phyloP scores from a whole-genome alignment of 23 tunicate genomes.

The Styela clava region DNA sequence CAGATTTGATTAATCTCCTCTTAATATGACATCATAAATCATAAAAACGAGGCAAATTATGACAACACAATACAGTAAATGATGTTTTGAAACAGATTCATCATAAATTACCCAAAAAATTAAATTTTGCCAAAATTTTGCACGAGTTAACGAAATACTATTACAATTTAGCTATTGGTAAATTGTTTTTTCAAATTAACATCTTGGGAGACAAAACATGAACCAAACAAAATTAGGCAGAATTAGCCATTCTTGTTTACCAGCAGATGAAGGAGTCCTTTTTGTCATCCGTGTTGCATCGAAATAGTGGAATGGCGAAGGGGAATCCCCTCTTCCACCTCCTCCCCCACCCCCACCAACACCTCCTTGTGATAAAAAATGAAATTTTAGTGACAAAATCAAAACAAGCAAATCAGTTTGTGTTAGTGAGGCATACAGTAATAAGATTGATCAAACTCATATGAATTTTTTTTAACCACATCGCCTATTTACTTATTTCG shows the following conservation, averaged over 20 bases:
- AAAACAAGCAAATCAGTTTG: conserved; percentile 1
- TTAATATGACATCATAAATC: background rate
- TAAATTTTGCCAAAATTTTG: background rate
- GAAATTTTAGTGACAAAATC: background rate
- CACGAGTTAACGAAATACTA: background rate
- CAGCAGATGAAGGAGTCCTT: conserved; percentile 33
- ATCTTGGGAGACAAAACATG: too few relatives aligned
- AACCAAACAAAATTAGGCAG: background rate
- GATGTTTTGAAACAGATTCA: background rate
- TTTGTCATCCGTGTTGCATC: conserved; percentile 73
- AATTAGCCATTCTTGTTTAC: conserved; percentile 26
- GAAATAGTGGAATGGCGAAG: conserved; percentile 66
- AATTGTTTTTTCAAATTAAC: background rate
- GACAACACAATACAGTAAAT: background rate
- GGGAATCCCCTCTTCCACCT: conserved; percentile 34
- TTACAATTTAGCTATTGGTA: background rate
- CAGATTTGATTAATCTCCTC: background rate
- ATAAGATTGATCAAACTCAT: too few relatives aligned
- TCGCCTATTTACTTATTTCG: too few relatives aligned
- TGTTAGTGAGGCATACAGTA: background rate
- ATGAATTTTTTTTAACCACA: too few relatives aligned
- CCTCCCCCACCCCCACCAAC: conserved; percentile 49
- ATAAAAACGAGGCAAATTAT: background rate
- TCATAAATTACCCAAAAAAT: background rate
- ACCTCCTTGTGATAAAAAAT: conserved; percentile 21